Evolutionary conservation across 2,797 vertebrate genomes (phyloP).

Genomic region (Peromyscus eremicus): DNA sequence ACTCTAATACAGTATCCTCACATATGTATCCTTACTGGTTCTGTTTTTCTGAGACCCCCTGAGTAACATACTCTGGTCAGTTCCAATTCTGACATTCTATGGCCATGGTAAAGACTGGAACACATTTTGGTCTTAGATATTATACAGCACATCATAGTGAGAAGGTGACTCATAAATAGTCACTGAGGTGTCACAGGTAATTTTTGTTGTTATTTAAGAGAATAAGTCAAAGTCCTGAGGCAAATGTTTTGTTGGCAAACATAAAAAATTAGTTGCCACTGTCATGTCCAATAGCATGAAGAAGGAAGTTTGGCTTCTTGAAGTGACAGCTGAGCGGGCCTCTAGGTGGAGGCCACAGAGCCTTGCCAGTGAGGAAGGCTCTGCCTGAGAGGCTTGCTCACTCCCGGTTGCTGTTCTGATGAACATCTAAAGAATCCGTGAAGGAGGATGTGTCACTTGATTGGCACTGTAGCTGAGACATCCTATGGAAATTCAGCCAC

Average conservation of each 20-base stretch:
- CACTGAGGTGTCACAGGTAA: neutral
- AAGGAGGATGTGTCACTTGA: too few relatives aligned
- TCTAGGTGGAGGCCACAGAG: rapidly evolving
- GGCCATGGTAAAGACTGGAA: neutral
- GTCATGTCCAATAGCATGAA: rapidly evolving
- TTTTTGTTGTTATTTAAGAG: neutral
- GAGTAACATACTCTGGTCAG: neutral
- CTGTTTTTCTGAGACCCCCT: neutral
- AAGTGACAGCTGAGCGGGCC: rapidly evolving
- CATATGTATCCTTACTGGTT: neutral
- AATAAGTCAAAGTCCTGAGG: neutral
- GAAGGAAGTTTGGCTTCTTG: neutral
- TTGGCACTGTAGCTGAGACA: neutral
- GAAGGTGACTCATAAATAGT: neutral
- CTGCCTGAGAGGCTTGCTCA: rapidly evolving
- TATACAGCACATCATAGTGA: neutral
- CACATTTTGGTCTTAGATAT: neutral
- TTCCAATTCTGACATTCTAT: neutral
- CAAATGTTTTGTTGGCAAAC: constrained; percentile 4
- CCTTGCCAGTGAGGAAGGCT: rapidly evolving
- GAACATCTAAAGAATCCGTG: neutral
- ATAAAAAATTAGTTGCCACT: neutral
- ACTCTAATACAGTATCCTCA: neutral
- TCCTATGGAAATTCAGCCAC: neutral
- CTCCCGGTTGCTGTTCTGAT: neutral